Evolutionary conservation across 1,140 invertebrate genomes (phyloP).

Genomic region (Heliconius melpomene): DNA sequence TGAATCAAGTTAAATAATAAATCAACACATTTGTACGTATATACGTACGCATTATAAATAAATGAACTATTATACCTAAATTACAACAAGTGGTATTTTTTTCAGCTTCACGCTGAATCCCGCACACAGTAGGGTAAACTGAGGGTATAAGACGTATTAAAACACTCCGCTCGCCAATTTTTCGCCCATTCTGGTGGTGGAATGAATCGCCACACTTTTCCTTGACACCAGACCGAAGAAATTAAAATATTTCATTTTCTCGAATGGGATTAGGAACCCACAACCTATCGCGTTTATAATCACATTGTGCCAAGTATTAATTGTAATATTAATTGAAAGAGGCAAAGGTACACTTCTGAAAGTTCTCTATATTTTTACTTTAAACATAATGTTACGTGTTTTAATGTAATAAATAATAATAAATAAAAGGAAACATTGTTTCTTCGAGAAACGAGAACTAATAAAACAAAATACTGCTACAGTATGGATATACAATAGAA

Average conservation of each 20-base stretch:
- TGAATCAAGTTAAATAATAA: conserved; percentile 13
- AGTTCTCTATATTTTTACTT: not conserved
- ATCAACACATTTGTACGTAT: not conserved
- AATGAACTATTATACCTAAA: not conserved
- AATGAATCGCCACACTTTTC: too few relatives aligned
- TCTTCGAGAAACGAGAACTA: not conserved
- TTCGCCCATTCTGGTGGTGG: too few relatives aligned
- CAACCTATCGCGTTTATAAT: too few relatives aligned
- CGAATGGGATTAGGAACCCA: too few relatives aligned
- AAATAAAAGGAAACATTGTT: not conserved
- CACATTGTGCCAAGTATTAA: too few relatives aligned
- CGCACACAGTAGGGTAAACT: too few relatives aligned
- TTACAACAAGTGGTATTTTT: not conserved
- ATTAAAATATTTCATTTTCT: too few relatives aligned
- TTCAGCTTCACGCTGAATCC: too few relatives aligned
- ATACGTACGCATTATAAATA: not conserved
- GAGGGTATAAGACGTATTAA: too few relatives aligned
- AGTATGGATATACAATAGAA: not conserved
- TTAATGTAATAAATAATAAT: not conserved
- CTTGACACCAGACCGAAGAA: too few relatives aligned
- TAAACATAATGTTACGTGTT: not conserved
- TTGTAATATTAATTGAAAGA: too few relatives aligned
- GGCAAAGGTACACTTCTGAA: not conserved
- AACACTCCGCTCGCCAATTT: too few relatives aligned
- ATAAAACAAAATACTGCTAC: not conserved